Conservation (phyloP, 2,113 vertebrate genomes). For the Xenotilapia longispinis region DNA sequence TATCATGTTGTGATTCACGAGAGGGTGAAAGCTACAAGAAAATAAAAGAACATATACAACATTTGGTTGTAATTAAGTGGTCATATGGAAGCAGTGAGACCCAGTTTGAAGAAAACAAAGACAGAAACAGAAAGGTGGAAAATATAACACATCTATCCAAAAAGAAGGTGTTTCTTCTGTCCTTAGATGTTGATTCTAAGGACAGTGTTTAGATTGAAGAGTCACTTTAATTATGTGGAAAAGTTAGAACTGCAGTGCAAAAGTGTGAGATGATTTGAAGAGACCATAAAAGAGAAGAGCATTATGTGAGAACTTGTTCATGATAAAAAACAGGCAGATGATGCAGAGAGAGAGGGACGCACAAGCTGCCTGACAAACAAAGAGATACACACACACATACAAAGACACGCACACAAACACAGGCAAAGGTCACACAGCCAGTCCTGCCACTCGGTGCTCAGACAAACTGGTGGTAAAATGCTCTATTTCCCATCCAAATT, state of each 20-base stretch:
- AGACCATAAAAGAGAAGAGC: background rate
- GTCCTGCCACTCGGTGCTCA: slow-evolving; percentile 18
- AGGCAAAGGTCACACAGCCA: slow-evolving; percentile 53
- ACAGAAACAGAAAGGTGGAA: background rate
- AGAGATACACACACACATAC: background rate
- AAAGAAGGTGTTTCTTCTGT: background rate
- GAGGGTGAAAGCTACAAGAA: background rate
- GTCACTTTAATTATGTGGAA: background rate
- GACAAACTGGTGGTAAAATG: slow-evolving; percentile 61
- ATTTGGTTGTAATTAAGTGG: slow-evolving; percentile 4
- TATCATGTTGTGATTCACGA: background rate
- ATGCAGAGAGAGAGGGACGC: background rate
- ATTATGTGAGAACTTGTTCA: background rate
- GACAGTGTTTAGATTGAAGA: background rate
- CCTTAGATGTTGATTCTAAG: background rate
- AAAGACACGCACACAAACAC: slow-evolving; percentile 1
- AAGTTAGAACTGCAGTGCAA: background rate
- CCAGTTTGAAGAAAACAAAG: background rate
- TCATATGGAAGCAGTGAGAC: background rate
- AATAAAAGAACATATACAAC: background rate
- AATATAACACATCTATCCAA: too few species aligned
- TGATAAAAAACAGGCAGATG: background rate
- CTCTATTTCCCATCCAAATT: slow-evolving; percentile 71
- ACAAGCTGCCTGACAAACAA: background rate
- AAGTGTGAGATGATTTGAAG: background rate